phyloP scores from a whole-genome alignment of 2,113 vertebrate genomes.

The Melanotaenia duboulayi region DNA sequence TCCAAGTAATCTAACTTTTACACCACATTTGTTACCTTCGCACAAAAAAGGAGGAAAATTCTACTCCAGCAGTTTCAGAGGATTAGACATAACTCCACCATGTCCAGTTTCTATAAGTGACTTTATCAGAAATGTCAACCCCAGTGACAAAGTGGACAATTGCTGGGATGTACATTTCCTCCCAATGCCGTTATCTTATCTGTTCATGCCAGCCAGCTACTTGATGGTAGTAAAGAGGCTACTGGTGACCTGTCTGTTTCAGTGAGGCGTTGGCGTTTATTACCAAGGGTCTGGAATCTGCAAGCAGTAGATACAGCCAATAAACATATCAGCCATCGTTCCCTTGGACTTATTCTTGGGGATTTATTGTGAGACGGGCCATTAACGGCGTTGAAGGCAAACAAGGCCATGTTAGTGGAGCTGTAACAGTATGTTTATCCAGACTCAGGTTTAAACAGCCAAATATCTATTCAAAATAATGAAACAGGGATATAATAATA shows the following conservation, averaged over 20 bases:
- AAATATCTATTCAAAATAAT: conserved; percentile 65
- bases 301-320: conserved; percentile 79
- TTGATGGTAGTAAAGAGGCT: conserved; percentile 44
- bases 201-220: conserved; percentile 61
- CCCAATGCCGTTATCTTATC: conserved; percentile 71
- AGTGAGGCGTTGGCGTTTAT: conserved; percentile 71
- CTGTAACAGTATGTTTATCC: conserved; percentile 72
- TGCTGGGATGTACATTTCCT: conserved; percentile 30
- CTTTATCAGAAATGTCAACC: conserved; percentile 51
- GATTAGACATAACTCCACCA: conserved; percentile 46
- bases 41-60: conserved; percentile 55
- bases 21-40: conserved; percentile 64
- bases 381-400: conserved; percentile 55
- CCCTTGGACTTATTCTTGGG: conserved; percentile 48
- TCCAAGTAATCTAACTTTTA: conserved; percentile 69
- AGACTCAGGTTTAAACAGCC: conserved; percentile 63
- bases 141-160: conserved; percentile 21
- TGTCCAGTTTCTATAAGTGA: conserved; percentile 43
- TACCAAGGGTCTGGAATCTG: conserved; percentile 71
- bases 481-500: conserved; percentile 49
- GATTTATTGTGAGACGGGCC: conserved; percentile 71
- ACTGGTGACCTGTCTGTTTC: conserved; percentile 40
- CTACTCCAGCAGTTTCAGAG: conserved; percentile 52
- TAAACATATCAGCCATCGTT: conserved; percentile 79
- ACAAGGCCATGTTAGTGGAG: conserved; percentile 62